Percentiles rank a stretch among this genome's conserved stretches.
These are phyloP conservation scores for Sorex fumeus DNA, from an alignment of 2,113 vertebrate genomes.

Conservation along the genomic window DNA sequence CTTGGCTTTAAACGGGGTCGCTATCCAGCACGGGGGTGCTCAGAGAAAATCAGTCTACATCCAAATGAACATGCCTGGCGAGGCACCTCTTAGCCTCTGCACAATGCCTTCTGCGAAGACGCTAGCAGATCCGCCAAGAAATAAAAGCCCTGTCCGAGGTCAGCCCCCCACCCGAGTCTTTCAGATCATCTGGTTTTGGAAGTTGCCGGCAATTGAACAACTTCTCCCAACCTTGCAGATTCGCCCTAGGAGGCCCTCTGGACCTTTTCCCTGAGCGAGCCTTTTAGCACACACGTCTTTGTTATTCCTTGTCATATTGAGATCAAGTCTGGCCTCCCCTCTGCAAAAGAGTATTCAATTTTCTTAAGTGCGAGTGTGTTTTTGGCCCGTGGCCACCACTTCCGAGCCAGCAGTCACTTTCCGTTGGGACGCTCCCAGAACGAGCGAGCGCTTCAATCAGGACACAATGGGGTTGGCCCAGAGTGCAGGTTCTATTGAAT, in stretches of 20 bases:
- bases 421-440: neutral
- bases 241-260: rapidly evolving
- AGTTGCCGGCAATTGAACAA: neutral
- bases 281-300: neutral
- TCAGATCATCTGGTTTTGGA: neutral
- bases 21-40: neutral
- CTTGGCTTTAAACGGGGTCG: neutral
- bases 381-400: conserved; percentile 28
- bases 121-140: neutral
- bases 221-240: neutral
- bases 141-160: neutral
- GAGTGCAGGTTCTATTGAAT: neutral
- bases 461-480: neutral
- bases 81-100: conserved; percentile 5
- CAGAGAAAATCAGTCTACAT: neutral
- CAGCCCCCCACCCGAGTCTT: neutral
- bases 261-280: neutral
- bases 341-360: conserved; percentile 64
- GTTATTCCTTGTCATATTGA: neutral
- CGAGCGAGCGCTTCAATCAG: conserved; percentile 4
- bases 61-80: neutral
- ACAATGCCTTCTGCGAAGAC: conserved; percentile 17
- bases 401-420: conserved; percentile 53
- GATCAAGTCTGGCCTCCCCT: conserved; percentile 49
- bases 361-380: conserved; percentile 71